Base-by-base conservation (phyloP, 1,140 invertebrate species). In the Drosophila oshimai region DNA sequence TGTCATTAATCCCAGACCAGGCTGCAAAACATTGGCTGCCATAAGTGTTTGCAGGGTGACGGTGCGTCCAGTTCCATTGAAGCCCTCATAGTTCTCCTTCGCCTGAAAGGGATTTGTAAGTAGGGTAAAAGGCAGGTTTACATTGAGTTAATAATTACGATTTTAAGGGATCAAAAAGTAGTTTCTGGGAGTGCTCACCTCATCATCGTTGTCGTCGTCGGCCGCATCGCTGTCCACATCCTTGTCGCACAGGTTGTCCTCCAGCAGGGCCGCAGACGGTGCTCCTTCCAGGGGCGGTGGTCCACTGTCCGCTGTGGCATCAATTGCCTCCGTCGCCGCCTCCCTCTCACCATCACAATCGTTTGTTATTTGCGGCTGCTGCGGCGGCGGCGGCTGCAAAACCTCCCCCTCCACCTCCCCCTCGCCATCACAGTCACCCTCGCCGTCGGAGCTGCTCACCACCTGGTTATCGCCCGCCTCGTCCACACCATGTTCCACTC, bases 11-110 rank as follows among this genome's bases (percentile, higher is more conserved):
- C 95, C 95, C 87, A 94, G 93, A 6, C 96, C 96, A 28, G 96
- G 94, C 80, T 96, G 93, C 49, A 98, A 92, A 76, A 98, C 95
- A 86, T 95, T 95, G 65, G 96, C 96, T 58, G 94, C 93, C 79
- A 98, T 45, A 96, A 92, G 33, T 93, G 96, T 97, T 91, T 96
- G 95, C 36, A 98, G 90, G n/a, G 96, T 97, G 7, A 97, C 94
- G 53, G 94, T 95, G 70, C 95, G 92, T 6, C 95, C 95, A 39
- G 88, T 89, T 3, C 89, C 89, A 73, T 90, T 90, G 37, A 90
- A 90, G 45, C 90, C 89, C 26, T 90, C 90, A 17, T 81, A 89
- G 50, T 90, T 90, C 22, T 91, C 90, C 47, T 89, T 89, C n/a
- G 87, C 54, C 89, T 90, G 33, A 44, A 7, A 10, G 10, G 4